Evolutionary conservation across 1,140 invertebrate species (phyloP).

Genomic region (Lysiphlebus fabarum): DNA sequence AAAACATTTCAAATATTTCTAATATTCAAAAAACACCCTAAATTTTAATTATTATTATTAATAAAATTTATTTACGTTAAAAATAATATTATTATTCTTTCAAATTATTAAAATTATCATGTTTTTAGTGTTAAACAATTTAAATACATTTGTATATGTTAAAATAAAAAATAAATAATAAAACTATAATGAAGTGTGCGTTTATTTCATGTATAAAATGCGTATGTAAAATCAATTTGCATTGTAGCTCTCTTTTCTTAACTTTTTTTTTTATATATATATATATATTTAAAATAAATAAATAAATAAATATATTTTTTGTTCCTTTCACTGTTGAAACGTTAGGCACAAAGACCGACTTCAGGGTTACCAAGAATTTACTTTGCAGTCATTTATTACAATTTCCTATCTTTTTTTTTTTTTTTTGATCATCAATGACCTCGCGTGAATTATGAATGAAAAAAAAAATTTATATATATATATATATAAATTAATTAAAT

Average conservation of each 20-base stretch:
- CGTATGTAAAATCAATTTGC: conserved; percentile 8
- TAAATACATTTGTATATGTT: conserved; percentile 10
- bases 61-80: no score
- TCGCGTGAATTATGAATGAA: not conserved
- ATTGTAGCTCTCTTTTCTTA: conserved; percentile 13
- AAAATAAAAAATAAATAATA: conserved; percentile 9
- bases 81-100: not conserved
- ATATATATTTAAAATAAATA: conserved; percentile 12
- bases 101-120: not conserved
- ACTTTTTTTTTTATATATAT: not conserved
- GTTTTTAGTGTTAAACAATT: not conserved
- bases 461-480: no score
- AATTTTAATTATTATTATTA: no score
- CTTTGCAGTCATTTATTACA: conserved; percentile 9
- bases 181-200: conserved; percentile 5
- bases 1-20: no score
- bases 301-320: not conserved
- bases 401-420: conserved; percentile 1
- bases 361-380: conserved; percentile 23
- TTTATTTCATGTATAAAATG: not conserved
- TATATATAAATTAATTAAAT: no score
- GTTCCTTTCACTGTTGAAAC: conserved; percentile 13
- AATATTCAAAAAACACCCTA: no score
- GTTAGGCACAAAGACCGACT: conserved; percentile 23
- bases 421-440: conserved; percentile 15